phyloP scores from a whole-genome alignment of 2,797 vertebrate species.

The Mus caroli region DNA sequence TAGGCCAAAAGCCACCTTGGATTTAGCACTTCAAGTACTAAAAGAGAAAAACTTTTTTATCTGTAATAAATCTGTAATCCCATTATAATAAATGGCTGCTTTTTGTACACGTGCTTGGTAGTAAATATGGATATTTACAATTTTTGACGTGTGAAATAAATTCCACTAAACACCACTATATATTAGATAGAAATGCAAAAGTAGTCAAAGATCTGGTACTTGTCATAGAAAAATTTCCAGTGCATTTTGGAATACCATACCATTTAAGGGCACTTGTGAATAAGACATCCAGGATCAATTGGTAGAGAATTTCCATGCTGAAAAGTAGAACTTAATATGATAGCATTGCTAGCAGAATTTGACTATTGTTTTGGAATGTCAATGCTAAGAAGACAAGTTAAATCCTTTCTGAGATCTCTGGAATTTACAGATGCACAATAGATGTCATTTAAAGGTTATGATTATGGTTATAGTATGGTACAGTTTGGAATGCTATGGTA shows the following conservation, averaged over 20 bases:
- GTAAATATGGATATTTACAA: not conserved
- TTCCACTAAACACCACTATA: slow-evolving; percentile 31
- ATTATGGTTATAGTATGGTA: not conserved
- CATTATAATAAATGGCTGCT: not conserved
- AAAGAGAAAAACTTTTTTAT: slow-evolving; percentile 19
- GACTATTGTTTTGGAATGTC: slow-evolving; percentile 19
- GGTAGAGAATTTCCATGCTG: not conserved
- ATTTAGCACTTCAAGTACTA: not conserved
- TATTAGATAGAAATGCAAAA: slow-evolving; percentile 57
- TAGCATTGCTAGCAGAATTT: slow-evolving; percentile 20
- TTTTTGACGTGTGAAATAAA: not conserved
- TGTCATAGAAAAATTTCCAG: slow-evolving; percentile 44
- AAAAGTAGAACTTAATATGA: not conserved
- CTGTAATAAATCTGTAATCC: slow-evolving; percentile 27
- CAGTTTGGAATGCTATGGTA: not conserved
- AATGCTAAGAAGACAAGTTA: slow-evolving; percentile 41
- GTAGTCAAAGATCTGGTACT: slow-evolving; percentile 45
- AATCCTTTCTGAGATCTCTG: slow-evolving; percentile 42
- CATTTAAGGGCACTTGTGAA: not conserved
- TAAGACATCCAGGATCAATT: not conserved
- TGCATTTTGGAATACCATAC: slow-evolving; percentile 17
- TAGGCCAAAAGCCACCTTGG: not conserved
- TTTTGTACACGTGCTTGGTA: slow-evolving; percentile 9
- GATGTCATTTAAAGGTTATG: not conserved
- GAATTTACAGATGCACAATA: not conserved